phyloP scores from a whole-genome alignment of 2,888 invertebrate species.

The Orthosia gothica region DNA sequence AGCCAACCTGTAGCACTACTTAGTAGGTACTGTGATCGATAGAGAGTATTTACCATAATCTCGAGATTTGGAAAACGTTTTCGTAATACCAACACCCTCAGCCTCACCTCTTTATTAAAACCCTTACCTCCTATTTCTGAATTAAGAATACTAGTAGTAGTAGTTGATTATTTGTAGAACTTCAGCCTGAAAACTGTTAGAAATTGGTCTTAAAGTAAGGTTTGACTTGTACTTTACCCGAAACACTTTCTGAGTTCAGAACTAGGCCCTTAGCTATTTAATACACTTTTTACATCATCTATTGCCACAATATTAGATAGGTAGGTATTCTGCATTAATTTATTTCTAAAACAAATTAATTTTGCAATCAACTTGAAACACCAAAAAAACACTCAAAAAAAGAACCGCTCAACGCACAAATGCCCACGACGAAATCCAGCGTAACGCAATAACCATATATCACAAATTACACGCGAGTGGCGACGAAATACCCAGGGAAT shows the following conservation, averaged over 20 bases:
- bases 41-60: slow-evolving; percentile 25
- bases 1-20: slow-evolving; percentile 11
- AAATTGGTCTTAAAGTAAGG: too few species aligned
- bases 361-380: slow-evolving; percentile 20
- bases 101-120: neutral
- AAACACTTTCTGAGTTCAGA: too few species aligned
- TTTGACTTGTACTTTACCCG: too few species aligned
- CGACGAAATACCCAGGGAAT: slow-evolving; percentile 62
- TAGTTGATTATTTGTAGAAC: too few species aligned
- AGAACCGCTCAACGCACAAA: slow-evolving; percentile 18
- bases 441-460: slow-evolving; percentile 61
- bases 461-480: slow-evolving; percentile 61
- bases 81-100: slow-evolving; percentile 5
- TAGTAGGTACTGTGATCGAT: slow-evolving; percentile 14
- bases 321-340: neutral
- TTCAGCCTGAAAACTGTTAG: too few species aligned
- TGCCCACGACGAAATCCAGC: slow-evolving; percentile 40
- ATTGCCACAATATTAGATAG: neutral
- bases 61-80: slow-evolving; percentile 10
- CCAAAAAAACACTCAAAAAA: slow-evolving; percentile 23
- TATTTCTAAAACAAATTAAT: slow-evolving; percentile 30
- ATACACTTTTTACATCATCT: neutral
- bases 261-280: too few species aligned
- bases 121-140: too few species aligned
- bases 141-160: too few species aligned